Evolutionary conservation across 2,113 vertebrate species (phyloP), one percentile per base, ranked within the genome.

Genomic region (Pantherophis guttatus): DNA sequence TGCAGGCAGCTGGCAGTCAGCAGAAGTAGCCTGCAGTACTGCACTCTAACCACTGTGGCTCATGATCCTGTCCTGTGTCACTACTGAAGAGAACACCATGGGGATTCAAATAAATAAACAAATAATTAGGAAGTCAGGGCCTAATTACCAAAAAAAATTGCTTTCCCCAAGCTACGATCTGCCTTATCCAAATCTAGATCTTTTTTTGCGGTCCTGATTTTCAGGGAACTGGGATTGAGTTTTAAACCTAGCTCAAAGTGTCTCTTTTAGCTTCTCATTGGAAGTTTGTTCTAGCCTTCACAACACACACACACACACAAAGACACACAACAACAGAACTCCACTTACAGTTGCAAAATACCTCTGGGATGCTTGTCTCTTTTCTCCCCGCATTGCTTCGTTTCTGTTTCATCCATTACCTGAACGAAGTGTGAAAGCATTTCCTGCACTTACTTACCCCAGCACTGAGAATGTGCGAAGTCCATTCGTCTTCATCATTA

Each of bases 381-480:
- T 75, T 50, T 93, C 50, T 17, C 65, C 1, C 65, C 1, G 54
- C 33, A 13, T 91, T 88, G 39, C 62, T 92, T 87, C 95, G 93
- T 95, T 94, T 89, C 89, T 86, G 90, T 94, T 86, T 91, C 96
- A 86, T 93, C 90, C 92, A 89, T 94, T 95, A 93, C 53, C 52
- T 53, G 94, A 95, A 95, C 59, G 1, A 96, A 90, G 94, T 91
- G 95, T 92, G 90, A 93, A 96, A 94, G 87, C 1, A 86, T 55
- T 92, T 97, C 92, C 96, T 75, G 55, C 92, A 97, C 95, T 94
- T 95, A 33, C 95, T 92, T 52, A 92, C 94, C 2, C 29, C 89
- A 65, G 94, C 23, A 48, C 92, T 95, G 92, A 70, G 86, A 93
- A 59, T 8, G 0, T 1, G 94, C 44, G 91, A 92, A 94, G 93